A percentile compares a stretch with the other conserved stretches of the same genome.
Conservation (phyloP, 2,888 invertebrate genomes). For the Panzeria rudis region DNA sequence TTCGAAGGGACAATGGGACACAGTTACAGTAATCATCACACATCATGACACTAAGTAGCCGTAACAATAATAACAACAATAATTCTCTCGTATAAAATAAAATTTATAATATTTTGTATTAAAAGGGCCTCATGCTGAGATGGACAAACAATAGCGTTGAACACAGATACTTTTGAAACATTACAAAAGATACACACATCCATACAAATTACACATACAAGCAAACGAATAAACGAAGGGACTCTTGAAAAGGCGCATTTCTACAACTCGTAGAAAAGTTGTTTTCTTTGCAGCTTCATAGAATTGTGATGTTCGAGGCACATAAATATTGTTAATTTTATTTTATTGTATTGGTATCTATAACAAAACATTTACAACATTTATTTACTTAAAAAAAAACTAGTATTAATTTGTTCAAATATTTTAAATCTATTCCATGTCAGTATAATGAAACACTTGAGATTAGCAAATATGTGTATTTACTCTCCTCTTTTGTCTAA, state of each 20-base stretch:
- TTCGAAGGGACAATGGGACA: constrained; percentile 17
- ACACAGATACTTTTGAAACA: constrained; percentile 21
- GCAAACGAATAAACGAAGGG: not conserved
- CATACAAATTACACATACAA: not conserved
- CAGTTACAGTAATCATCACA: constrained; percentile 75
- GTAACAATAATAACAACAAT: constrained; percentile 75
- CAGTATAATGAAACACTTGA: constrained; percentile 65
- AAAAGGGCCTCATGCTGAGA: constrained; percentile 58
- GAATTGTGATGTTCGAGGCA: constrained; percentile 3
- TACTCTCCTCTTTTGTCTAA: constrained; percentile 51
- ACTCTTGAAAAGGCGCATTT: constrained; percentile 30
- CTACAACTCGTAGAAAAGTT: not conserved
- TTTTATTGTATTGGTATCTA: constrained; percentile 27
- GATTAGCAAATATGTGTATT: constrained; percentile 53
- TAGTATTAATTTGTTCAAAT: constrained; percentile 40
- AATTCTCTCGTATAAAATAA: not conserved
- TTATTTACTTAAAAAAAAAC: constrained; percentile 23
- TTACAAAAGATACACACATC: too few species aligned
- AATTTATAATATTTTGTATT: constrained; percentile 42
- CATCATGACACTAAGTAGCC: constrained; percentile 76
- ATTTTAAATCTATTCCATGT: constrained; percentile 26
- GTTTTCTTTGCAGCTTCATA: not conserved
- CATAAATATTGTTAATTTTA: constrained; percentile 23
- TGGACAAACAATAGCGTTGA: constrained; percentile 55
- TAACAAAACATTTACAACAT: not conserved